Conservation (phyloP, 2,797 vertebrate genomes). For the Microchirus variegatus region DNA sequence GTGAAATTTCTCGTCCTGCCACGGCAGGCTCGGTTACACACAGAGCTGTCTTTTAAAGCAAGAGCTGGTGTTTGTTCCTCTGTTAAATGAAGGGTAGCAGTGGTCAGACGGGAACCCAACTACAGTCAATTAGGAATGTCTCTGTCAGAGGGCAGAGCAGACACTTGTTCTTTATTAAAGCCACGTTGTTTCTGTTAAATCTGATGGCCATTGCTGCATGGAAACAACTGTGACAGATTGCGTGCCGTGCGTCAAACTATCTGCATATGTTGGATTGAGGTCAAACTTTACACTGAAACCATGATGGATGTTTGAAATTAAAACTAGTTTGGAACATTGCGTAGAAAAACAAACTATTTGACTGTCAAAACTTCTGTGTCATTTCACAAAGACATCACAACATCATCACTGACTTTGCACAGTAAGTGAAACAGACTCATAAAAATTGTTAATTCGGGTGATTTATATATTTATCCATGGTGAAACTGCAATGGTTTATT, state of each 20-base stretch:
- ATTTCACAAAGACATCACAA: too few relatives aligned
- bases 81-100: slow-evolving; percentile 70
- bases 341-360: too few relatives aligned
- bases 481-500: too few relatives aligned
- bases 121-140: slow-evolving; percentile 71
- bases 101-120: slow-evolving; percentile 62
- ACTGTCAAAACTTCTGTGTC: too few relatives aligned
- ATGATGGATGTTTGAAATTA: not conserved
- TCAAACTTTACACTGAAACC: not conserved
- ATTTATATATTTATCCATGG: too few relatives aligned
- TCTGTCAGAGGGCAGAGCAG: slow-evolving; percentile 64
- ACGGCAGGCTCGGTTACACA: slow-evolving; percentile 66
- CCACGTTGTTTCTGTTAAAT: slow-evolving; percentile 39
- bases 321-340: not conserved
- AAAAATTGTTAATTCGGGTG: too few relatives aligned
- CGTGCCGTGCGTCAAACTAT: not conserved
- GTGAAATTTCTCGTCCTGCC: slow-evolving; percentile 74
- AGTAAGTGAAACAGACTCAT: too few relatives aligned
- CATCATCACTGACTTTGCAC: too few relatives aligned
- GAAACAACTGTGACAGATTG: slow-evolving; percentile 4
- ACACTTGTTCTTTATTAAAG: slow-evolving; percentile 57
- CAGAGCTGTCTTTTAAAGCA: slow-evolving; percentile 60
- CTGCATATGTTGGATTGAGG: not conserved
- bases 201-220: slow-evolving; percentile 12
- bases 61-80: slow-evolving; percentile 65